phyloP scores from a whole-genome alignment of 2,888 invertebrate species.

The Agrotis clavis region DNA sequence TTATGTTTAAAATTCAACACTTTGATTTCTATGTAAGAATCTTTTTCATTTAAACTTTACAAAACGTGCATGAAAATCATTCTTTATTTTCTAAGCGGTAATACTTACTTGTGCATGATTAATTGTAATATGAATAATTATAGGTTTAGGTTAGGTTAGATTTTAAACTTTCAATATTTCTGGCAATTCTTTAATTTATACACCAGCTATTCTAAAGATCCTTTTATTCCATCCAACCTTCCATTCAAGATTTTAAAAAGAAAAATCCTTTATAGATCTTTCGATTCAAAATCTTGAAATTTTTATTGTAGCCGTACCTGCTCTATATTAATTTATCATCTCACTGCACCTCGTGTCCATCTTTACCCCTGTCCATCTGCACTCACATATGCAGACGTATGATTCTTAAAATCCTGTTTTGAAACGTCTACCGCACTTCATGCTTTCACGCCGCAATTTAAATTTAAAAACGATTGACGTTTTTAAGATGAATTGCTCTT shows the following conservation, averaged over 20 bases:
- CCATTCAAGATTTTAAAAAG: too few relatives aligned
- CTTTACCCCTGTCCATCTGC: constrained; percentile 13
- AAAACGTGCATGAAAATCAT: background rate
- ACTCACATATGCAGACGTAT: constrained; percentile 27
- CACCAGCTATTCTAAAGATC: background rate
- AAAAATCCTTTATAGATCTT: too few relatives aligned
- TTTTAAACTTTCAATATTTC: too few relatives aligned
- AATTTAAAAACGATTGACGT: constrained; percentile 66
- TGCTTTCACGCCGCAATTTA: constrained; percentile 62
- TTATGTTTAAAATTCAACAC: background rate
- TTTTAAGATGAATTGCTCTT: constrained; percentile 59
- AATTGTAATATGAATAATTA: too few relatives aligned
- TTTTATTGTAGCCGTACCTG: background rate
- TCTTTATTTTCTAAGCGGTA: background rate
- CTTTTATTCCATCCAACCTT: background rate
- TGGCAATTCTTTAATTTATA: background rate
- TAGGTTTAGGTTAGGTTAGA: too few relatives aligned
- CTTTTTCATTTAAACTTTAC: background rate
- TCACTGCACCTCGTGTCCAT: constrained; percentile 13
- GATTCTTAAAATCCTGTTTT: constrained; percentile 61
- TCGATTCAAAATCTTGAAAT: background rate
- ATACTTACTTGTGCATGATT: background rate
- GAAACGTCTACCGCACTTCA: constrained; percentile 53
- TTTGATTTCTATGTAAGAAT: background rate
- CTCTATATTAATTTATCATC: constrained; percentile 38